Percentiles rank a stretch among this genome's conserved stretches.
Evolutionary conservation across 2,888 invertebrate genomes (phyloP).

Genomic region (Tipula lateralis): DNA sequence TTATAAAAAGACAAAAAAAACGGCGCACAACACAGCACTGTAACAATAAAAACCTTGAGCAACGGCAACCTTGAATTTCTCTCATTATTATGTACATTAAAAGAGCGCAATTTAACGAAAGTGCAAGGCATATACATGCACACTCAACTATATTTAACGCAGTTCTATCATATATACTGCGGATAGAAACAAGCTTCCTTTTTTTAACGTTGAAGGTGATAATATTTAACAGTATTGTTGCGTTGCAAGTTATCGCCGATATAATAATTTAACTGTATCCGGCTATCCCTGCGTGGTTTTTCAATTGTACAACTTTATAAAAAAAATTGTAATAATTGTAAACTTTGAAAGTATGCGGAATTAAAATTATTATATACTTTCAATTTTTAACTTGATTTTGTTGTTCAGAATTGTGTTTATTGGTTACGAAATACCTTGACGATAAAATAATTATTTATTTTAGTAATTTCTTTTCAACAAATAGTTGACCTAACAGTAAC

Average conservation of each 20-base stretch:
- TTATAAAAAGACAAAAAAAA: background rate
- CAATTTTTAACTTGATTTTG: conserved; percentile 5
- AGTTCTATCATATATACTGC: background rate
- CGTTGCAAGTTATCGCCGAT: too few relatives aligned
- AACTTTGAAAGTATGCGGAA: background rate
- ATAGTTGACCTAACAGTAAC: too few relatives aligned
- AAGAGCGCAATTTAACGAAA: background rate
- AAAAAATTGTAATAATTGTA: background rate
- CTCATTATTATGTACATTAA: background rate
- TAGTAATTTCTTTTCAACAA: too few relatives aligned
- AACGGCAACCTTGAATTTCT: background rate
- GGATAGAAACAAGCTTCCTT: background rate
- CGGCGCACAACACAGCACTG: background rate
- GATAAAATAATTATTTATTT: too few relatives aligned
- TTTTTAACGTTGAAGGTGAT: background rate
- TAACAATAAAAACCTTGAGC: background rate
- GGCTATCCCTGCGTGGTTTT: conserved; percentile 3
- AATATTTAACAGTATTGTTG: background rate
- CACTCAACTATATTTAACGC: too few relatives aligned
- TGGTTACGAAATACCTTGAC: conserved; percentile 11
- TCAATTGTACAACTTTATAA: background rate
- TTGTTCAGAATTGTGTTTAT: background rate
- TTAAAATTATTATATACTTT: background rate
- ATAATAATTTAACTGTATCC: too few relatives aligned
- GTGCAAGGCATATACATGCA: too few relatives aligned